These are phyloP conservation scores for Natator depressus DNA, from an alignment of 2,113 vertebrate species.

Conservation along the genomic window DNA sequence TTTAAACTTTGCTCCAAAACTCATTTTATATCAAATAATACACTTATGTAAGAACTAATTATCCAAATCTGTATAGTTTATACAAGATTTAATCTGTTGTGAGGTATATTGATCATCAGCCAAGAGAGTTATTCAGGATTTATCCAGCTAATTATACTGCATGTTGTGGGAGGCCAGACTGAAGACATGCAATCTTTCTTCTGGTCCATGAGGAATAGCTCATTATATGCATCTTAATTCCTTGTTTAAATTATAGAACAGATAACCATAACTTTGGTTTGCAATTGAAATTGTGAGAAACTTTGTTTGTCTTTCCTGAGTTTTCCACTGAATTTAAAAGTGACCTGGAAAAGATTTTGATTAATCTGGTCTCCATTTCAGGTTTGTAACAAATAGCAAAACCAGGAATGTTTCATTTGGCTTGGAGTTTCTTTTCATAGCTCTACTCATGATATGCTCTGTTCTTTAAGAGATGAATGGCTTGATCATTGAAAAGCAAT, in stretches of 20 bases:
- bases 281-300: neutral
- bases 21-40: neutral
- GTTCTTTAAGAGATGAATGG: neutral
- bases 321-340: neutral
- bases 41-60: neutral
- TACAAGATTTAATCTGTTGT: neutral
- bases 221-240: neutral
- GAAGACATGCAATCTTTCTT: slow-evolving; percentile 1
- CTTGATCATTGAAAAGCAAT: neutral
- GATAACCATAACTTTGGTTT: neutral
- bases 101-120: neutral
- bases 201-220: neutral
- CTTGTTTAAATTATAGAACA: neutral
- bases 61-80: neutral
- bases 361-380: neutral
- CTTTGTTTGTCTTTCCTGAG: neutral
- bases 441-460: neutral
- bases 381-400: neutral
- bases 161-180: neutral
- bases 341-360: neutral
- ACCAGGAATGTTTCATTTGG: neutral
- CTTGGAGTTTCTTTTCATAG: neutral
- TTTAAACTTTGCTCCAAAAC: neutral
- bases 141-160: neutral
- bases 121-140: neutral